Evolutionary conservation across 2,888 invertebrate species (phyloP).

Genomic region (Cephus sareptanus): DNA sequence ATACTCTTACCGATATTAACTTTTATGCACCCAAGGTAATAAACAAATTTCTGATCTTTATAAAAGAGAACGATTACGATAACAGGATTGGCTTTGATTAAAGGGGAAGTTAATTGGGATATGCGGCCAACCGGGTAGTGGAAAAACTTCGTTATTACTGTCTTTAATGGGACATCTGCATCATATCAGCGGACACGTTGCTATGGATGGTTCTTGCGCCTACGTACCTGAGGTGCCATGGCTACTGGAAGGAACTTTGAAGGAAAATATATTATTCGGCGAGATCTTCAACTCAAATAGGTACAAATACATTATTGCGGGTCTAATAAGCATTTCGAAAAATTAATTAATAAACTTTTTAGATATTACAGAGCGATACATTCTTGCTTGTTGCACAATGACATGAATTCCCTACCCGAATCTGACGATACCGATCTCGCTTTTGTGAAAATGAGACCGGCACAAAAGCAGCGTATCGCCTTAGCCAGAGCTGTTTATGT

Average conservation of each 20-base stretch:
- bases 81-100: neutral
- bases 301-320: conserved; percentile 22
- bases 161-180: conserved; percentile 68
- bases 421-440: conserved; percentile 70
- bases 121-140: conserved; percentile 69
- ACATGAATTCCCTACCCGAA: conserved; percentile 67
- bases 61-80: neutral
- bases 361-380: conserved; percentile 68
- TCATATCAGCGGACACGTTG: conserved; percentile 58
- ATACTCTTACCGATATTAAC: conserved; percentile 44
- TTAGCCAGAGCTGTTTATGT: conserved; percentile 69
- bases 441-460: conserved; percentile 67
- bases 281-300: conserved; percentile 67
- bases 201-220: conserved; percentile 66
- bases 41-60: neutral
- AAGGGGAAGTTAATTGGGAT: conserved; percentile 68
- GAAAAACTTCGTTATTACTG: conserved; percentile 69
- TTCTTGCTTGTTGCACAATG: conserved; percentile 67
- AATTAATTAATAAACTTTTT: neutral
- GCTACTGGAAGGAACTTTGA: conserved; percentile 72
- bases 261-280: conserved; percentile 73
- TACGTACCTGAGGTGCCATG: conserved; percentile 70
- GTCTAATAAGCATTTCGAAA: neutral
- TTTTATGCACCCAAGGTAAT: conserved; percentile 51
- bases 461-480: conserved; percentile 68